Base-by-base conservation (phyloP, 2,113 vertebrate species). In the Tragelaphus strepsiceros region DNA sequence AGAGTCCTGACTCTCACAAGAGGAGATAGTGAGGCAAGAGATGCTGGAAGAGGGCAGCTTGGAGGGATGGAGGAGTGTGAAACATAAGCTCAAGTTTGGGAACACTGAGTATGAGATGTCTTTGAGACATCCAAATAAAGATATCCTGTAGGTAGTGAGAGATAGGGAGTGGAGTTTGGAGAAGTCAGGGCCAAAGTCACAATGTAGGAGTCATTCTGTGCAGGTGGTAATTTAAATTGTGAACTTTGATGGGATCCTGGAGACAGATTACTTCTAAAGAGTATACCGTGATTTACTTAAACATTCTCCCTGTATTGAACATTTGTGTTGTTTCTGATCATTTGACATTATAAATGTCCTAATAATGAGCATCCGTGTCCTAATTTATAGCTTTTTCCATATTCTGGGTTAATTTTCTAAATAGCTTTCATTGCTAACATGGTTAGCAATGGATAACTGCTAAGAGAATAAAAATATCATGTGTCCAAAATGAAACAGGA, bases 401-500 rank as follows among this genome's bases (percentile, higher is more conserved):
- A 95, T 80, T 91, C 96, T n/a, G 49, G 67, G 77, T 97, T 96
- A 83, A 82, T 85, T 95, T 95, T 78, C 97, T 88, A 86, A 95
- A 96, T 54, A 82, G 43, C 22, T n/a, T 81, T 54, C 32, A 83
- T 64, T 32, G 28, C 32, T 96, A 96, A 97, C 53, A 4, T 64
- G n/a, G 51, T 85, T 88, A 95, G 94, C 88, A 88, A 92, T 53
- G 74, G 81, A 26, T 67, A 87, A 51, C 89, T 93, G 82, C 62
- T 96, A 56, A 30, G 43, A 53, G 30, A 51, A 90, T 67, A 59
- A 84, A 61, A 85, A 81, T 8, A 64, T 81, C 53, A 54, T 51
- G 59, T 8, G 80, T 94, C 94, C 35, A 59, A 96, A 96, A 94
- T 88, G 93, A 95, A 94, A 95, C 3, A 71, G 93, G 91, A 95